Conservation (phyloP, 2,888 invertebrate genomes). For the Anodontia alba region DNA sequence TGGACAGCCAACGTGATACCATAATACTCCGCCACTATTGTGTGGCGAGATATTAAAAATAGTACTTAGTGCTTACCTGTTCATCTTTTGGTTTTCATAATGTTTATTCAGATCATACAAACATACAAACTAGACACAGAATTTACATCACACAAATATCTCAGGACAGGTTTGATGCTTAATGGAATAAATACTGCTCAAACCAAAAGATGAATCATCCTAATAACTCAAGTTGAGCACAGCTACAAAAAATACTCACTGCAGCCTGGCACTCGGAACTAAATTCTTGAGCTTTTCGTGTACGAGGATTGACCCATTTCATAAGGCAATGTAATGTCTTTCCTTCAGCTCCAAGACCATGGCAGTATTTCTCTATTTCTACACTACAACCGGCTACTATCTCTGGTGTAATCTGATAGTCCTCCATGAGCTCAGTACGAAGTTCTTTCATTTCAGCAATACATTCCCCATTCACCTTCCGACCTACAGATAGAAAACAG, state of each 20-base stretch:
- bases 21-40: too few species aligned
- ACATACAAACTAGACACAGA: too few species aligned
- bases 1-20: too few species aligned
- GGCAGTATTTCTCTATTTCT: constrained; percentile 89
- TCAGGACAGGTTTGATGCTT: too few species aligned
- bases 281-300: constrained; percentile 33
- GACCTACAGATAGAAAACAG: constrained; percentile 55
- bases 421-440: constrained; percentile 95
- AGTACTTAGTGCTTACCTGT: too few species aligned
- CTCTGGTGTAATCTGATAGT: constrained; percentile 97
- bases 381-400: constrained; percentile 94
- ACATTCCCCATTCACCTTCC: constrained; percentile 88
- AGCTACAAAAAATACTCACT: constrained; percentile 59
- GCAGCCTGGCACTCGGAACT: constrained; percentile 64
- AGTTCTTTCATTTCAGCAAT: constrained; percentile 95
- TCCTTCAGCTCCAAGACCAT: constrained; percentile 91
- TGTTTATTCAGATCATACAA: too few species aligned
- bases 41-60: too few species aligned
- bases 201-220: too few species aligned
- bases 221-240: too few species aligned
- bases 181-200: too few species aligned
- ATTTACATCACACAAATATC: too few species aligned
- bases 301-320: constrained; percentile 90
- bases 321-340: constrained; percentile 98
- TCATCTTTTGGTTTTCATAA: too few species aligned